phyloP scores from a whole-genome alignment of 2,113 vertebrate species.

The Odobenus rosmarus region DNA sequence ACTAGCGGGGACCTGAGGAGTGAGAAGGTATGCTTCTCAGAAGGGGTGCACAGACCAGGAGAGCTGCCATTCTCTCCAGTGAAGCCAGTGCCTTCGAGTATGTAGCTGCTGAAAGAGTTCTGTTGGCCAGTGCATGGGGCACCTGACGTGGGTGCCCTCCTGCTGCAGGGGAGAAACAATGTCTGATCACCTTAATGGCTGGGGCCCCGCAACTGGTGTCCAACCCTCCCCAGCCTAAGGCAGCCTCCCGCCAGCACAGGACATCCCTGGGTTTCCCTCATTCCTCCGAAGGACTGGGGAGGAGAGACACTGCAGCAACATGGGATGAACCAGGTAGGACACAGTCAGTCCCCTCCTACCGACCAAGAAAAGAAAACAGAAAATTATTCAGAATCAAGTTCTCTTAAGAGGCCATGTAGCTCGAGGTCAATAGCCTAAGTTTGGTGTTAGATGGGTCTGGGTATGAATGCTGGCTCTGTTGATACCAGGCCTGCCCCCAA shows the following conservation, averaged over 20 bases:
- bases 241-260: neutral
- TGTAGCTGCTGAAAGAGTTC: neutral
- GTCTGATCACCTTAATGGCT: neutral
- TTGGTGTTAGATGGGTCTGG: neutral
- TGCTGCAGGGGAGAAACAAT: neutral
- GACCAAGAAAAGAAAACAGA: neutral
- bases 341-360: neutral
- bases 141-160: too few relatives aligned
- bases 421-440: neutral
- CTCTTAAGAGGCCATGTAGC: neutral
- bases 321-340: neutral
- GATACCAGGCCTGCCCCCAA: neutral
- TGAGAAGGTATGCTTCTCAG: neutral
- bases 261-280: neutral
- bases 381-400: neutral
- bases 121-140: fast-evolving
- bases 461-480: neutral
- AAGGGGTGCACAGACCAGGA: too few relatives aligned
- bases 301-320: neutral
- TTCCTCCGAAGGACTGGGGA: neutral
- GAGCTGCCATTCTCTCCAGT: neutral
- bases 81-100: neutral
- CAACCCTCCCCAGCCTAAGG: neutral
- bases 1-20: neutral
- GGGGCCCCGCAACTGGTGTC: neutral